Evolutionary conservation across 2,797 vertebrate species (phyloP), one percentile per base, ranked within the genome.

Genomic region (Caiman crocodilus): DNA sequence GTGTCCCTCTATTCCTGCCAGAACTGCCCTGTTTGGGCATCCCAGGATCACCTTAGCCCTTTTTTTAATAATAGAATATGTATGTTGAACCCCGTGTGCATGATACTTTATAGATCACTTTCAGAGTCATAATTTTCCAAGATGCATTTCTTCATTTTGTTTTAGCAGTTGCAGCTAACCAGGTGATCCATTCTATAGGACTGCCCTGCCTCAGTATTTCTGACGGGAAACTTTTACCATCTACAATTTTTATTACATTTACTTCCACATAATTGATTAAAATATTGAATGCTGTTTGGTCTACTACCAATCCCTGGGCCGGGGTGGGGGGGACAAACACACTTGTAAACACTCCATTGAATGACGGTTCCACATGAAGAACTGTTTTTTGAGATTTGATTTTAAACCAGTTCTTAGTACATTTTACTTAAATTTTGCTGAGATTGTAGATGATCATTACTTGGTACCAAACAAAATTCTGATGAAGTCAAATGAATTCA

Each of bases 251-350:
- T 71, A 90, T 20, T 30, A 84, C 93, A 87, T 90, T 83, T 92
- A 91, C 73, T 83, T 90, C 26, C 65, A 85, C 21, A 56, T 78
- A n/a, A 93, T 91, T 92, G 88, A 95, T 88, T 32, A 87, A 95
- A 87, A 91, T 87, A 94, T 93, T 92, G 35, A 93, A 84, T 84
- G 79, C 81, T 76, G 55, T 42, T 75, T 4, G 20, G 77, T 32
- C 25, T 79, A 61, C 90, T 89, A 92, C 28, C 25, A 73, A 90
- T n/a, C n/a, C n/a, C n/a, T n/a, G n/a, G n/a, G n/a, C n/a, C n/a
- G n/a, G n/a, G n/a, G n/a, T n/a, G n/a, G n/a, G n/a, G n/a, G n/a
- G n/a, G n/a, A n/a, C n/a, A 50, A 11, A 50, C 42, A 50, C 2
- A 1, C 6, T 88, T 14, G n/a, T 86, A 94, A 50, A 50, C 42